phyloP scores from a whole-genome alignment of 2,113 vertebrate genomes.

The Phyllostomus discolor region DNA sequence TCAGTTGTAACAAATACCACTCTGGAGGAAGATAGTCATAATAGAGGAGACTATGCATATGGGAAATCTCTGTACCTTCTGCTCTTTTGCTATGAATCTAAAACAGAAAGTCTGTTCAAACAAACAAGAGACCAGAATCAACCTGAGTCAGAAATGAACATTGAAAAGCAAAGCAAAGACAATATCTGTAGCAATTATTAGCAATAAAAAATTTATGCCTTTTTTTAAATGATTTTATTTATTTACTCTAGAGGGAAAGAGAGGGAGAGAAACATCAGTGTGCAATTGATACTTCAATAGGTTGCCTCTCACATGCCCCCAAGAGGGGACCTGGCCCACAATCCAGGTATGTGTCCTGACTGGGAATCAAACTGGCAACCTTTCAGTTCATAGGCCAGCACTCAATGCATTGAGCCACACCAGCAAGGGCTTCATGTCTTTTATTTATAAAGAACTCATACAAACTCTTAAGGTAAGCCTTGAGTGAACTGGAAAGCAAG shows the following conservation, averaged over 20 bases:
- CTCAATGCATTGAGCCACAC: no score
- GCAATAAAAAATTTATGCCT: not conserved
- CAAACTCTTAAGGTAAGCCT: not conserved
- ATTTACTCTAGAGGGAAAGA: no score
- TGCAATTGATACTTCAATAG: no score
- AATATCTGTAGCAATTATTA: constrained; percentile 12
- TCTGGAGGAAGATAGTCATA: not conserved
- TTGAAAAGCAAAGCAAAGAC: constrained; percentile 29
- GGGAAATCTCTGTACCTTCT: not conserved
- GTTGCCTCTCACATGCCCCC: no score
- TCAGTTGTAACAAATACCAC: not conserved
- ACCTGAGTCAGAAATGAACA: constrained; percentile 30
- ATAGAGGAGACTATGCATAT: not conserved
- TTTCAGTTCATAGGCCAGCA: no score
- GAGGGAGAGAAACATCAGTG: no score
- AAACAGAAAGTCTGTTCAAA: not conserved
- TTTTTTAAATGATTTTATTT: not conserved
- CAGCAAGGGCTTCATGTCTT: not conserved
- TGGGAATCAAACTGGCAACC: no score
- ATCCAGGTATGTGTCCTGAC: no score
- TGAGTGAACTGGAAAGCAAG: constrained; percentile 1
- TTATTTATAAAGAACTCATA: not conserved
- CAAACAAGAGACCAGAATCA: not conserved
- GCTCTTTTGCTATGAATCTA: not conserved
- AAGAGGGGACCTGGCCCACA: no score